These are phyloP conservation scores for Lasioglossum morio DNA, from an alignment of 2,888 invertebrate species.

Conservation along the genomic window DNA sequence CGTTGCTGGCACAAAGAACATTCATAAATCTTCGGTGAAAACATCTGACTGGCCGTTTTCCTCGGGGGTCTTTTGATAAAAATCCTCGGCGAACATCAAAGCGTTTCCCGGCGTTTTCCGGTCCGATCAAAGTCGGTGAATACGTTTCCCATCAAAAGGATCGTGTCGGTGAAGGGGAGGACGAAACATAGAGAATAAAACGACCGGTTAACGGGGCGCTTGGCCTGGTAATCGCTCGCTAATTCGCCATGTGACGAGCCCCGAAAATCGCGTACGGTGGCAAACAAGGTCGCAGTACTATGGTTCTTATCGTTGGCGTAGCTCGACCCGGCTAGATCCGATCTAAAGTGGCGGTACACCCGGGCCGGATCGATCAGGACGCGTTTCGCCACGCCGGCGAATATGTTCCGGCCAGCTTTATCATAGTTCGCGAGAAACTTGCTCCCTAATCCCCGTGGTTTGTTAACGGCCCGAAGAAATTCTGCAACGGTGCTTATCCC, in stretches of 20 bases:
- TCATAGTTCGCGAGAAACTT: constrained; percentile 6
- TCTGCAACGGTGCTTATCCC: not conserved
- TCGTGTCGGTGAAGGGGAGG: not conserved
- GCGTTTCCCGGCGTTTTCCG: not conserved
- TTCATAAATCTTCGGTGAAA: not conserved
- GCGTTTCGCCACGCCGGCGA: not conserved
- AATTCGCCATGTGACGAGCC: not conserved
- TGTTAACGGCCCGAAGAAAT: not conserved
- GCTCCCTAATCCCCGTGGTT: constrained; percentile 1
- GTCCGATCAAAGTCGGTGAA: not conserved
- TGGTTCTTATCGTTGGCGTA: not conserved
- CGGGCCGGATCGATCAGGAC: not conserved
- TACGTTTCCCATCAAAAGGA: not conserved
- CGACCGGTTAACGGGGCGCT: not conserved
- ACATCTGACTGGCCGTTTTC: not conserved
- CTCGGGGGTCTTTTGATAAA: not conserved
- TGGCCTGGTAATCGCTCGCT: not conserved
- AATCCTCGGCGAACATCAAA: not conserved
- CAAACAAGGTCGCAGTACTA: not conserved
- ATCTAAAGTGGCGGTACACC: not conserved
- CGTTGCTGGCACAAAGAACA: not conserved
- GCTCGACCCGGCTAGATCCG: constrained; percentile 10
- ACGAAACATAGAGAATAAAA: not conserved
- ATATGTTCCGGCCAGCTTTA: not conserved
- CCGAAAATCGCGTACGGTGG: not conserved